These are phyloP conservation scores for Octopus sinensis DNA, from an alignment of 1,140 invertebrate species.

Conservation along the genomic window DNA sequence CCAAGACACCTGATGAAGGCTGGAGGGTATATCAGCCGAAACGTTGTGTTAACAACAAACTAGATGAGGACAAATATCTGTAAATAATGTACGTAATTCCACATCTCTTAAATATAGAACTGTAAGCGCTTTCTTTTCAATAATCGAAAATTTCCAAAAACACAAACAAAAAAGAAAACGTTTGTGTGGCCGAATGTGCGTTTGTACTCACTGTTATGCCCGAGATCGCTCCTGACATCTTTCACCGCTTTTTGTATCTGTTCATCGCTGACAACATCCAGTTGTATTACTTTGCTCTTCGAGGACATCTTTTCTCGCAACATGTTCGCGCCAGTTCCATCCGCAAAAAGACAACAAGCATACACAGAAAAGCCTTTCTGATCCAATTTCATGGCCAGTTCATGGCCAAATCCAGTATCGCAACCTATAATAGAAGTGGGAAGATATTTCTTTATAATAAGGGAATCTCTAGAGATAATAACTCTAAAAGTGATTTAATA, in stretches of 20 bases:
- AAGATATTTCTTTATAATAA: too few relatives aligned
- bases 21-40: too few relatives aligned
- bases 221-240: conserved; percentile 40
- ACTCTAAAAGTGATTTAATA: too few relatives aligned
- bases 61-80: too few relatives aligned
- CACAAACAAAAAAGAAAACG: not conserved
- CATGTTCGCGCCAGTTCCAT: conserved; percentile 55
- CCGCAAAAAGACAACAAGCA: conserved; percentile 68
- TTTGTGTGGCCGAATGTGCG: not conserved
- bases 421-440: conserved; percentile 37
- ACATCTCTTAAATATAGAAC: too few relatives aligned
- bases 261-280: conserved; percentile 49
- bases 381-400: conserved; percentile 55
- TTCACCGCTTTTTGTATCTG: conserved; percentile 39
- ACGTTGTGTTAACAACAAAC: too few relatives aligned
- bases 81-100: too few relatives aligned
- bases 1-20: too few relatives aligned
- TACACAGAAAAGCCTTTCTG: conserved; percentile 57
- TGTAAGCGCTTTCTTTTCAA: too few relatives aligned
- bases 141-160: too few relatives aligned
- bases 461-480: too few relatives aligned
- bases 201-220: conserved; percentile 32
- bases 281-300: conserved; percentile 41
- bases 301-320: conserved; percentile 46
- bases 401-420: conserved; percentile 50